Percentiles rank a stretch among this genome's conserved stretches.
phyloP scores from a whole-genome alignment of 2,113 vertebrate genomes.

The Aepyceros melampus region DNA sequence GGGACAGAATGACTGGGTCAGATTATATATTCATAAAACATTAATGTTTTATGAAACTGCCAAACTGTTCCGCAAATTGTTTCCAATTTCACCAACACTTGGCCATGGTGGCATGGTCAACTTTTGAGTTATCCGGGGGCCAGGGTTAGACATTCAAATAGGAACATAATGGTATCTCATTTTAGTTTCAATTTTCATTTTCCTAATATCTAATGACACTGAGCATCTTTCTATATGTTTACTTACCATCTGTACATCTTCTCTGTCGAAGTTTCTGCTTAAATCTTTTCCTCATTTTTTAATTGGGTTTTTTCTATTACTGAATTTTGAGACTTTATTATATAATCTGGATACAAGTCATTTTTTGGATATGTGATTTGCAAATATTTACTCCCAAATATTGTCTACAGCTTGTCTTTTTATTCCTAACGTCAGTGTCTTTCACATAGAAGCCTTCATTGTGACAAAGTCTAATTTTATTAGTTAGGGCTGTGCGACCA shows the following conservation, averaged over 20 bases:
- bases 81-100: not conserved
- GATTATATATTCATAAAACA: too few relatives aligned
- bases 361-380: not conserved
- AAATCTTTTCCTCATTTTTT: not conserved
- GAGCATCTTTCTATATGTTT: not conserved
- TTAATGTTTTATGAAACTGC: slow-evolving; percentile 4
- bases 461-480: not conserved
- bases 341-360: not conserved
- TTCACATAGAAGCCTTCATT: not conserved
- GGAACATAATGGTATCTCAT: not conserved
- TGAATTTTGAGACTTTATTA: slow-evolving; percentile 14
- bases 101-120: not conserved
- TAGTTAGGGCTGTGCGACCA: not conserved
- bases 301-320: not conserved
- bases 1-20: not conserved
- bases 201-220: not conserved
- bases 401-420: not conserved
- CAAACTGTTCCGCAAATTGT: not conserved
- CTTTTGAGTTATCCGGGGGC: not conserved
- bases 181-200: slow-evolving; percentile 13
- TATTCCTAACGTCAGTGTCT: not conserved
- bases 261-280: not conserved
- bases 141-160: not conserved
- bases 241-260: not conserved
- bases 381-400: not conserved